Percentiles rank a stretch among this genome's conserved stretches.
Evolutionary conservation across 2,113 vertebrate species (phyloP).

Genomic region (Corapipo altera): DNA sequence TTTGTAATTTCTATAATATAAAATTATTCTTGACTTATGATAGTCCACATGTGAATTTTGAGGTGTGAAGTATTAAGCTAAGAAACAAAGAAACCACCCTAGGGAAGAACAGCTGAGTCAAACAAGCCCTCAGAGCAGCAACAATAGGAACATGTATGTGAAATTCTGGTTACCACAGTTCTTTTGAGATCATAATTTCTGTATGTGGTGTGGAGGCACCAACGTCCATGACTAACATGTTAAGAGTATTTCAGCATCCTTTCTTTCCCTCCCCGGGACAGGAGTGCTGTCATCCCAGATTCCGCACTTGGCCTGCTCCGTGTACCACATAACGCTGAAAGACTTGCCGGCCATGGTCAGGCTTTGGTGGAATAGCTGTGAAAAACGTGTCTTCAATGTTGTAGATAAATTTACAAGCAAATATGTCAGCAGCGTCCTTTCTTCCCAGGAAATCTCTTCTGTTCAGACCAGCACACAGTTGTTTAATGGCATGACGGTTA

Average conservation of each 20-base stretch:
- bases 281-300: constrained; percentile 82
- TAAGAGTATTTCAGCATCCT: not conserved
- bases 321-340: constrained; percentile 91
- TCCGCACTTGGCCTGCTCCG: constrained; percentile 90
- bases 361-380: constrained; percentile 97
- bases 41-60: not conserved
- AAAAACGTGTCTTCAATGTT: constrained; percentile 89
- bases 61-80: not conserved
- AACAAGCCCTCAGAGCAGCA: not conserved
- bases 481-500: constrained; percentile 94
- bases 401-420: constrained; percentile 95
- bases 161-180: not conserved
- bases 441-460: constrained; percentile 90
- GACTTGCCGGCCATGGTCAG: constrained; percentile 96
- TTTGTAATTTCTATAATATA: not conserved
- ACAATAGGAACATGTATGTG: not conserved
- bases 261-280: constrained; percentile 67
- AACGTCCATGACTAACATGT: not conserved
- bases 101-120: not conserved
- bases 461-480: constrained; percentile 92
- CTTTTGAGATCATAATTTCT: not conserved
- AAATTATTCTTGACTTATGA: not conserved
- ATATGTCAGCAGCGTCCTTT: constrained; percentile 90
- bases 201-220: not conserved
- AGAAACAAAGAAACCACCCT: not conserved